Base-by-base conservation (phyloP, 2,888 invertebrate genomes). In the Itoplectis maculator region DNA sequence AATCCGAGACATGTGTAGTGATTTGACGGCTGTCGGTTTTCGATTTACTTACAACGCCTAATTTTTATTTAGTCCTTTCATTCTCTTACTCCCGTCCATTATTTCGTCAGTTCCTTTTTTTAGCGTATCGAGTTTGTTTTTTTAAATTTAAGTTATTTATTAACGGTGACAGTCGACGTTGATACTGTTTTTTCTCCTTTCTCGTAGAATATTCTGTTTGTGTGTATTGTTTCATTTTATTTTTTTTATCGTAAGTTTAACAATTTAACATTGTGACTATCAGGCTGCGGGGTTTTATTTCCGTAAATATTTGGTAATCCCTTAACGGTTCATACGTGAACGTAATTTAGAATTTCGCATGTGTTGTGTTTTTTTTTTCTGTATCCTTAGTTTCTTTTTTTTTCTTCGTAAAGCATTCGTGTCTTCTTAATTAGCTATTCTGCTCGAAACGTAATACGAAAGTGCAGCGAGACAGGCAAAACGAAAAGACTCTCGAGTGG, bases 301-400 rank as follows among this genome's bases (percentile, higher is more conserved):
- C 49, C 40, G 81, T 83, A 84, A 84, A 87, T 87, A 85, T 86
- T 61, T 18, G 18, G 86, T 86, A 82, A 84, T 84, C 66, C 61
- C 87, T 88, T 88, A 88, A 88, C 79, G 82, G 83, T 66, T 73
- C 84, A 85, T 86, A 84, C 69, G 81, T 87, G 84, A 89, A 89
- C 86, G 86, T 89, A 89, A 89, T 89, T 89, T 89, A 89, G 89
- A 89, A 89, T 89, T 88, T 88, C 79, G 84, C 78, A 79, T 83
- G 81, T 74, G 74, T 59, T 59, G 75, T 72, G 81, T 79, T 77
- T 83, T 74, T 81, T 72, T 63, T 76, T 73, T 79, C 72, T 69
- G 63, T 79, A n/a, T n/a, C 35, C 54, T 47, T 69, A 35, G 45
- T 35, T 75, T 73, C 76, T 63, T 79, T 66, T 35, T 37, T 63